A percentile compares a stretch with the other conserved stretches of the same genome.
phyloP scores from a whole-genome alignment of 2,797 vertebrate species.

The Malacoraja senta region DNA sequence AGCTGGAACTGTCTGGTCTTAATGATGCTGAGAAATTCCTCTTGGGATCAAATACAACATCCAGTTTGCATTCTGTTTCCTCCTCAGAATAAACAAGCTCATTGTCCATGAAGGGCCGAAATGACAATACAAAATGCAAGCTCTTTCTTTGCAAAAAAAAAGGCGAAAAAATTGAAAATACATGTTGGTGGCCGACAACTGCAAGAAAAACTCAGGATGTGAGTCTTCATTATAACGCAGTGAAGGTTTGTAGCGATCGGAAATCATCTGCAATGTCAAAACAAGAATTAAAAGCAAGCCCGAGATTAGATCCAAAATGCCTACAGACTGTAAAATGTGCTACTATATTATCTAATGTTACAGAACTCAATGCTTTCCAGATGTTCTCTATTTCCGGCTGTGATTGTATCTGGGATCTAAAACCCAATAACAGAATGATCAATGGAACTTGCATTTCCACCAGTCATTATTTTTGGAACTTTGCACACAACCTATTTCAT shows the following conservation, averaged over 20 bases:
- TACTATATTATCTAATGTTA: neutral
- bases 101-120: neutral
- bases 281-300: neutral
- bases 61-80: too few species aligned
- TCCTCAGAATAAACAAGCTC: neutral
- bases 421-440: neutral
- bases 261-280: neutral
- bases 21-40: too few species aligned
- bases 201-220: neutral
- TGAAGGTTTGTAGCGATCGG: neutral
- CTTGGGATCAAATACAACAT: too few species aligned
- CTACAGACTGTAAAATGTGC: slow-evolving; percentile 4
- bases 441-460: neutral
- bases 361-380: slow-evolving; percentile 1
- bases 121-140: neutral
- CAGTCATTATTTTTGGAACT: slow-evolving; percentile 8
- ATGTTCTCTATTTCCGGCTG: neutral
- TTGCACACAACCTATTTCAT: neutral
- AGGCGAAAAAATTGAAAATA: neutral
- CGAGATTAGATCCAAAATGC: neutral
- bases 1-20: too few species aligned
- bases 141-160: neutral
- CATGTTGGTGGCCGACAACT: neutral
- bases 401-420: neutral
- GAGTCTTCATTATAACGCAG: neutral